Evolutionary conservation across 1,140 invertebrate genomes (phyloP), one percentile per base, ranked within the genome.

Genomic region (Pogonus chalceus): DNA sequence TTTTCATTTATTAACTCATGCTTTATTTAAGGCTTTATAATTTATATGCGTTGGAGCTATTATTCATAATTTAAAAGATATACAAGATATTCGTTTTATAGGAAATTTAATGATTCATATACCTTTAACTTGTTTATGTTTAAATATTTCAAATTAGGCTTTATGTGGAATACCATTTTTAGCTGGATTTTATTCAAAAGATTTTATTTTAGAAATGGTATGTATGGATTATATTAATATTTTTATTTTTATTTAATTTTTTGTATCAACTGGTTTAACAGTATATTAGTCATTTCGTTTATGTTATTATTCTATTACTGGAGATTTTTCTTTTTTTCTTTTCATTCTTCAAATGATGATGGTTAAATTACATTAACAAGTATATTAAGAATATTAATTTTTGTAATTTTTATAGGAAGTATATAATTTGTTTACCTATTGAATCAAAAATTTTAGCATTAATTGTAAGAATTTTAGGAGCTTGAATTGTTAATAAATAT

Each of bases 21-120:
- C 80, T 52, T 70, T 81, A 71, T 82, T 82, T 79, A 81, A 81
- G 55, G 75, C 78, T 54, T 69, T 79, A 66, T 69, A 82, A 66
- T 82, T 82, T 75, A 73, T 82, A 63, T 77, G 76, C 71, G 67
- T 73, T 1, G 79, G 77, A 0, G 61, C 70, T 56, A 70, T 81
- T 67, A 82, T 84, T 77, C 79, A 82, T 76, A 71, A 63, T 62
- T 71, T 76, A 67, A 61, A 62, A 57, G 72, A 78, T 74, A 69
- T 57, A 69, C 80, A 83, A 65, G 78, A 83, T 79, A 78, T 83
- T 75, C 79, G 79, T 2, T 66, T 56, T 62, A 75, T 80, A 66
- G 75, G 74, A 0, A 57, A 54, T 1, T 56, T 76, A 64, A 64
- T 64, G 57, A 56, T 61, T 51, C 59, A 64, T 52, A 69, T 70